These are phyloP conservation scores for Pelobates fuscus DNA, from an alignment of 2,113 vertebrate species.

Conservation along the genomic window DNA sequence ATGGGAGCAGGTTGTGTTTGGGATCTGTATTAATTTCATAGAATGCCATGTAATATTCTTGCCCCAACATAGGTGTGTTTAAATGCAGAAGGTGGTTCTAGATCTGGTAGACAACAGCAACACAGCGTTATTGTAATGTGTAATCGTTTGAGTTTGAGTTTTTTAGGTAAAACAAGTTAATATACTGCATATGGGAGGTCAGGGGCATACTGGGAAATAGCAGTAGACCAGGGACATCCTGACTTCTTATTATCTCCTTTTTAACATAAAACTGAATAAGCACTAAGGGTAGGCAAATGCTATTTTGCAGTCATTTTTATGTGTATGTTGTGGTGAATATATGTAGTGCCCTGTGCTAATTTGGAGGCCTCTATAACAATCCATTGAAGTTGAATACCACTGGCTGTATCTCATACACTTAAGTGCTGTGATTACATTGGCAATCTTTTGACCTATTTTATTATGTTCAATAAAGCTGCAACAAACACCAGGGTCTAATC, in stretches of 20 bases:
- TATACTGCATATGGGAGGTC: background rate
- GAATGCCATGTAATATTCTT: too few species aligned
- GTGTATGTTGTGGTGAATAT: background rate
- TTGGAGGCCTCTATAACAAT: background rate
- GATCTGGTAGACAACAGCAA: too few species aligned
- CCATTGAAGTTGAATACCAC: background rate
- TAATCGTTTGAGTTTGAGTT: too few species aligned
- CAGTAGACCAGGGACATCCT: background rate
- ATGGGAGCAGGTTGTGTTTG: too few species aligned
- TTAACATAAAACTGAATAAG: background rate
- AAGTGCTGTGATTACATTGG: background rate
- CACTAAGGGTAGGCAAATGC: background rate
- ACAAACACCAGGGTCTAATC: background rate
- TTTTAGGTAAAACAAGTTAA: background rate
- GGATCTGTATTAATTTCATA: too few species aligned
- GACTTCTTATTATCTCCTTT: background rate
- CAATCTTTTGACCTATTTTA: background rate
- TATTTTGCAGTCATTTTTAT: background rate
- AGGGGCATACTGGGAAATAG: background rate
- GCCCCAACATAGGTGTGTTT: too few species aligned
- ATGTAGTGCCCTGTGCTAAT: background rate
- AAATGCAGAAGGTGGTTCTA: too few species aligned
- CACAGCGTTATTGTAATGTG: too few species aligned
- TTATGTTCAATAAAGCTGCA: background rate
- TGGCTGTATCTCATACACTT: background rate